Evolutionary conservation across 2,797 vertebrate species (phyloP).

Genomic region (Meriones psammophilus): DNA sequence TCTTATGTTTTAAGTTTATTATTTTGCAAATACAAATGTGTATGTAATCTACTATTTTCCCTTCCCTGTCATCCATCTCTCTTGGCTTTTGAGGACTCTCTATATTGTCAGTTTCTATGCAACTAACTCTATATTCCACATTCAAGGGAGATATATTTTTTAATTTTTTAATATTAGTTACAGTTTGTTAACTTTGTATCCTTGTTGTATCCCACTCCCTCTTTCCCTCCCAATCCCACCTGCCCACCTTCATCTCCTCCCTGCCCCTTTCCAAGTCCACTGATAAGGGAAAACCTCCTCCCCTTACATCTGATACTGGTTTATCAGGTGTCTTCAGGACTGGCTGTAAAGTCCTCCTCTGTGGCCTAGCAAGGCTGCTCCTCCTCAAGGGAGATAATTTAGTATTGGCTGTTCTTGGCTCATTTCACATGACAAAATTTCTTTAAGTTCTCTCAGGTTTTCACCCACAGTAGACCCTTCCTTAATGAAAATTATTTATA

Average conservation of each 20-base stretch:
- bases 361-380: too few species aligned
- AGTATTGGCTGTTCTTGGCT: not conserved
- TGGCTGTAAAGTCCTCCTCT: too few species aligned
- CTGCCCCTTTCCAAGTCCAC: too few species aligned
- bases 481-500: not conserved
- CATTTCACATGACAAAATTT: not conserved
- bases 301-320: too few species aligned
- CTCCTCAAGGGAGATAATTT: not conserved
- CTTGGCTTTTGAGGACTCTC: not conserved
- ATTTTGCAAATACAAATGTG: too few species aligned
- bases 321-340: too few species aligned
- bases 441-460: not conserved
- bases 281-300: too few species aligned
- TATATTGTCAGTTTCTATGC: not conserved
- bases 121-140: not conserved
- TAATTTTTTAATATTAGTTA: too few species aligned
- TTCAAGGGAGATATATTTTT: not conserved
- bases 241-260: too few species aligned
- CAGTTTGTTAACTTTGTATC: too few species aligned
- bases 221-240: too few species aligned
- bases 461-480: not conserved
- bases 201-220: too few species aligned
- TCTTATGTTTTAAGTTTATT: not conserved
- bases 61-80: not conserved
- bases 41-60: not conserved